phyloP scores from a whole-genome alignment of 2,888 invertebrate species.

The Tethea ocularis region DNA sequence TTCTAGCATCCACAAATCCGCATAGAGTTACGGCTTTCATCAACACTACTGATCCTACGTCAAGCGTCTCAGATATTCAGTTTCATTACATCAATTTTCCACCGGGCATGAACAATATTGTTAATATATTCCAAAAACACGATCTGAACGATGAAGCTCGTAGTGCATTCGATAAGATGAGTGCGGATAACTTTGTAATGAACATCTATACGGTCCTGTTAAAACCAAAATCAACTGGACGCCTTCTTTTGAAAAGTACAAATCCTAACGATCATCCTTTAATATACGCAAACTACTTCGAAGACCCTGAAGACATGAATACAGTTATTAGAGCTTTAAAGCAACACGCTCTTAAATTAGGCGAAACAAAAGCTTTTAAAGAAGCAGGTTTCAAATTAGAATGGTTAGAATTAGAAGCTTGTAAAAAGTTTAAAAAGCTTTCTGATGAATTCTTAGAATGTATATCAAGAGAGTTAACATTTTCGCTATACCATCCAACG shows the following conservation, averaged over 20 bases:
- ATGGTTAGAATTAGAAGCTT: constrained; percentile 60
- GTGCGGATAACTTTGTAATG: constrained; percentile 54
- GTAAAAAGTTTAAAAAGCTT: constrained; percentile 42
- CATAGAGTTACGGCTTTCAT: constrained; percentile 56
- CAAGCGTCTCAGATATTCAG: constrained; percentile 57
- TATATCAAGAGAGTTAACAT: constrained; percentile 52
- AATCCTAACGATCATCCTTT: constrained; percentile 88
- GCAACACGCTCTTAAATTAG: constrained; percentile 45
- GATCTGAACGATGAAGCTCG: constrained; percentile 46
- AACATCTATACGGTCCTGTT: constrained; percentile 84
- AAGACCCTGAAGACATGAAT: constrained; percentile 79
- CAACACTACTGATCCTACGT: constrained; percentile 56
- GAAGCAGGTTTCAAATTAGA: constrained; percentile 46
- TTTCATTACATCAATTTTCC: constrained; percentile 55
- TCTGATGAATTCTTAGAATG: constrained; percentile 57
- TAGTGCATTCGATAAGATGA: constrained; percentile 46
- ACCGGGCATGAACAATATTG: constrained; percentile 45
- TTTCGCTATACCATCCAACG: constrained; percentile 87
- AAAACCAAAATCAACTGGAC: constrained; percentile 87
- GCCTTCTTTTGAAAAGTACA: constrained; percentile 85
- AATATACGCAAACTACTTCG: constrained; percentile 85
- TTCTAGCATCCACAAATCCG: constrained; percentile 67
- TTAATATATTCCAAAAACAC: constrained; percentile 51
- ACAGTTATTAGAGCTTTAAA: constrained; percentile 48
- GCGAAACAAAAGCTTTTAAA: constrained; percentile 53